A percentile compares a stretch with the other conserved stretches of the same genome.
Conservation (phyloP, 2,797 vertebrate species). For the Menidia menidia region DNA sequence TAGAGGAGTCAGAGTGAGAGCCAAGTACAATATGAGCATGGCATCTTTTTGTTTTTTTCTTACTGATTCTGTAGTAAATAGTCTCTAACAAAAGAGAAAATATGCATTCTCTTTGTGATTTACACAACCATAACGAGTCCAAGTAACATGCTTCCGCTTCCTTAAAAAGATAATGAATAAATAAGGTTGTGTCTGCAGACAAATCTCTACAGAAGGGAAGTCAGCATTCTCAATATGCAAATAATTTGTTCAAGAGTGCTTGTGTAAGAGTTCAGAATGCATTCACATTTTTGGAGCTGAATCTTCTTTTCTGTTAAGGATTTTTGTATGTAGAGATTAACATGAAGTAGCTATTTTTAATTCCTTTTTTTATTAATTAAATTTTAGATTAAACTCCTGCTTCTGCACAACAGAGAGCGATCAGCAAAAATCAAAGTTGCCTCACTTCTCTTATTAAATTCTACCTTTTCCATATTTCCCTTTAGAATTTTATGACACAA, state of each 20-base stretch:
- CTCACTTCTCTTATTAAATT: not conserved
- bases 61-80: constrained; percentile 32
- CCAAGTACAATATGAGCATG: constrained; percentile 47
- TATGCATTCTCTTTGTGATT: constrained; percentile 13
- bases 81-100: constrained; percentile 42
- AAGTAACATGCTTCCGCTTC: not conserved
- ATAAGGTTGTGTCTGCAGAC: not conserved
- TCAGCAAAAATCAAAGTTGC: not conserved
- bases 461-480: not conserved
- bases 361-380: not conserved
- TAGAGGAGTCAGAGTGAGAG: constrained; percentile 60
- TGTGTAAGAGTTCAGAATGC: not conserved
- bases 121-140: not conserved
- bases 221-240: not conserved
- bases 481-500: too few species aligned
- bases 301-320: not conserved
- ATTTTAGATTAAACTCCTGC: not conserved
- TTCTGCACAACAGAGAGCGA: too few species aligned
- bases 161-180: not conserved
- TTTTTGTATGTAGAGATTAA: not conserved
- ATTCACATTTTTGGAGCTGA: not conserved
- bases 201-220: not conserved
- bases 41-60: constrained; percentile 50
- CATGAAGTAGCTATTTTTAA: too few species aligned
- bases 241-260: not conserved